Conservation (phyloP, 2,888 invertebrate genomes). For the Cremastinae sp. region DNA sequence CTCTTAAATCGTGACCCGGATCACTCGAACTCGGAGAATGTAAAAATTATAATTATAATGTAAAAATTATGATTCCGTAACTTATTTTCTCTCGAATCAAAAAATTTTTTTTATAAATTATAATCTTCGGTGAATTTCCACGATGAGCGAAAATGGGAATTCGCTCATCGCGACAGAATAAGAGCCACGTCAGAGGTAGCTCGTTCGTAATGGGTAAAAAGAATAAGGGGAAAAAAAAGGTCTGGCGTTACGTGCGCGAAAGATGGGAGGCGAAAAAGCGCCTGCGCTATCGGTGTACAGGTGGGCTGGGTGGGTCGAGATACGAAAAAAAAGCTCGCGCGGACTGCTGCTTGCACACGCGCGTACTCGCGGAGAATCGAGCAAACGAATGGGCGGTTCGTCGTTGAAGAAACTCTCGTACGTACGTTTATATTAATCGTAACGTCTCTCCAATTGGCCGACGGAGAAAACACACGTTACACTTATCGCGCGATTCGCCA, state of each 20-base stretch:
- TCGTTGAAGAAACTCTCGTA: constrained; percentile 66
- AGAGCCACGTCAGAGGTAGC: constrained; percentile 51
- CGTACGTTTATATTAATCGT: constrained; percentile 32
- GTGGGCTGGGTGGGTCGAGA: constrained; percentile 7
- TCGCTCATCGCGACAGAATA: constrained; percentile 14
- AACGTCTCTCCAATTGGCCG: constrained; percentile 75
- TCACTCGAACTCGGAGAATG: too few relatives aligned
- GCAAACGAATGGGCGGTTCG: constrained; percentile 76
- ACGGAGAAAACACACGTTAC: constrained; percentile 70
- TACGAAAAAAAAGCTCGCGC: constrained; percentile 20
- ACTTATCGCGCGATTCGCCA: constrained; percentile 76
- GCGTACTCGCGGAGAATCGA: constrained; percentile 66
- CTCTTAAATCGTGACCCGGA: too few relatives aligned
- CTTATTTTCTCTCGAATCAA: background rate
- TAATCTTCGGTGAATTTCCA: constrained; percentile 70
- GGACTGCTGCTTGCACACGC: background rate
- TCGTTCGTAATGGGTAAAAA: background rate
- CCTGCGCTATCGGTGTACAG: constrained; percentile 37
- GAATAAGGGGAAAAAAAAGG: background rate
- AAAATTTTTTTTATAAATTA: background rate
- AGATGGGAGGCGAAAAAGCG: constrained; percentile 29
- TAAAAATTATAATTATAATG: too few relatives aligned
- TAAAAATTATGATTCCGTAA: too few relatives aligned
- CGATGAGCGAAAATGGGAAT: constrained; percentile 45
- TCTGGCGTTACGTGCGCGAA: background rate